Evolutionary conservation across 2,797 vertebrate genomes (phyloP).

Genomic region (Macropodus opercularis): DNA sequence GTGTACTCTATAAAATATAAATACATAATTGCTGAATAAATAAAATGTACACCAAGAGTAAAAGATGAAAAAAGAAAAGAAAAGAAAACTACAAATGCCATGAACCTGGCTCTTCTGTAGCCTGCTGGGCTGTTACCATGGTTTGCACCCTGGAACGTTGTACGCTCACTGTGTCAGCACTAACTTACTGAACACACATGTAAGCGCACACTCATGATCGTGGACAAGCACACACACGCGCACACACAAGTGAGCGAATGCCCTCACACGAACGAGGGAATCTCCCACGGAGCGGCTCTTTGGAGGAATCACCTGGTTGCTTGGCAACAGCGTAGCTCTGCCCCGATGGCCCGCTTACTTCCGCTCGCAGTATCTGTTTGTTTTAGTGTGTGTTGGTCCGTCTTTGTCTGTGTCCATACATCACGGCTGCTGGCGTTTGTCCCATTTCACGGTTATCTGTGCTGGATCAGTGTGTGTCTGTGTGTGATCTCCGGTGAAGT

Average conservation of each 20-base stretch:
- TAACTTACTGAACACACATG: slow-evolving; percentile 47
- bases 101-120: slow-evolving; percentile 27
- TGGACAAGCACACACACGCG: neutral
- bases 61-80: slow-evolving; percentile 35
- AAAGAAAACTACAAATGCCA: slow-evolving; percentile 48
- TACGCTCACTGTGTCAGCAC: slow-evolving; percentile 62
- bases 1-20: slow-evolving; percentile 75
- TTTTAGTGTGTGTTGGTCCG: slow-evolving; percentile 29
- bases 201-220: slow-evolving; percentile 12
- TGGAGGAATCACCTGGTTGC: slow-evolving; percentile 85
- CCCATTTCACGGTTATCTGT: slow-evolving; percentile 23
- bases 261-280: slow-evolving; percentile 74
- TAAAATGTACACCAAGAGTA: slow-evolving; percentile 68
- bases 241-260: slow-evolving; percentile 54
- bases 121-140: slow-evolving; percentile 64
- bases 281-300: slow-evolving; percentile 80
- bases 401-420: slow-evolving; percentile 19
- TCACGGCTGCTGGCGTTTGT: slow-evolving; percentile 1
- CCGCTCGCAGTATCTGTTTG: slow-evolving; percentile 62
- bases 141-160: slow-evolving; percentile 44
- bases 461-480: slow-evolving; percentile 4
- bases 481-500: slow-evolving; percentile 64
- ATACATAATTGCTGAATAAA: slow-evolving; percentile 79
- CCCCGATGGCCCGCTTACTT: slow-evolving; percentile 71
- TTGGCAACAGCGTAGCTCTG: slow-evolving; percentile 79